A percentile compares a stretch with the other conserved stretches of the same genome.
Conservation (phyloP, 2,888 invertebrate genomes). For the Agrypnus murinus region DNA sequence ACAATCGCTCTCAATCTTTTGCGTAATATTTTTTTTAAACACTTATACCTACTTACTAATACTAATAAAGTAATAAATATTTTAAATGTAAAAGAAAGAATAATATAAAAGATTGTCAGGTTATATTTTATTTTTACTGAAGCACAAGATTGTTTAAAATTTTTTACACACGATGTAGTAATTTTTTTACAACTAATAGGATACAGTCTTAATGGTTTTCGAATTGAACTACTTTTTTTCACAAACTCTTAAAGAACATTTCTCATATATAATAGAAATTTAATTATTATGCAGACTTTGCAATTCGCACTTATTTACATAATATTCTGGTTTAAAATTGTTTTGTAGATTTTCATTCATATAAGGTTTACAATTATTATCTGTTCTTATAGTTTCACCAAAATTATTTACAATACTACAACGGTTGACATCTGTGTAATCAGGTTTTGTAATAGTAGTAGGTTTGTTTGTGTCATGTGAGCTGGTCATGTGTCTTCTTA, state of each 20-base stretch:
- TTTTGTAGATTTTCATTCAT: background rate
- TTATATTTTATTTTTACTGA: background rate
- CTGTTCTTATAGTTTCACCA: background rate
- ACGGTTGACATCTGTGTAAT: conserved; percentile 25
- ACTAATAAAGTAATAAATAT: no score
- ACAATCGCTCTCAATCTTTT: no score
- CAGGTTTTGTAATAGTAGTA: conserved; percentile 14
- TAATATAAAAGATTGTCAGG: no score
- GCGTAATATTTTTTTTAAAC: no score
- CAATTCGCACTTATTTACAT: background rate
- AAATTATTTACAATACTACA: conserved; percentile 35
- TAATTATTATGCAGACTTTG: background rate
- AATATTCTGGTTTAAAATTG: conserved; percentile 11
- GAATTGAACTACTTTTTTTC: no score
- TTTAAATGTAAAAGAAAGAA: no score
- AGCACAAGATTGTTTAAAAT: background rate
- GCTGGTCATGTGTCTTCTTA: conserved; percentile 76
- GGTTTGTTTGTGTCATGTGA: conserved; percentile 69
- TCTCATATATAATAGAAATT: background rate
- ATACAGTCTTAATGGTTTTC: background rate
- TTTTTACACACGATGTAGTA: background rate
- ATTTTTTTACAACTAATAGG: conserved; percentile 4
- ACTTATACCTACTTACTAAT: no score
- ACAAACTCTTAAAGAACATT: no score
- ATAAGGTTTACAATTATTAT: no score